Base-by-base conservation (phyloP, 2,797 vertebrate genomes). In the Echiichthys vipera region DNA sequence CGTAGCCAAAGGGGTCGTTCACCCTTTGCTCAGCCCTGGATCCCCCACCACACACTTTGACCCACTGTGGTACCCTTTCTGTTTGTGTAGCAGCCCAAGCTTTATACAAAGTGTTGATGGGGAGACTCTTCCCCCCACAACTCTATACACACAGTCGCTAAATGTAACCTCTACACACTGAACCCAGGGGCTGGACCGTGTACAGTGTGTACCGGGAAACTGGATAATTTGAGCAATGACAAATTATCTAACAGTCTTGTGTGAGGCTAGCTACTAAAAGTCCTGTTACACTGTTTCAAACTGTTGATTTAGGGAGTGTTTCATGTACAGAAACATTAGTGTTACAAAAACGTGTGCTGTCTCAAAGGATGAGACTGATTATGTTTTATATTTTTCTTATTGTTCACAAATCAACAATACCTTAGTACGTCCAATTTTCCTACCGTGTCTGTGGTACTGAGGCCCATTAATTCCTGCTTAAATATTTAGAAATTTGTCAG, bases 191-290 rank as follows among this genome's bases (percentile, higher is more conserved):
- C 9, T 71, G 46, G 7, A 17, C 57, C 18, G 59, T 65, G 53
- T 50, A 57, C 64, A 46, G 43, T 40, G 76, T 80, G 75, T 84
- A 70, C 42, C 54, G 72, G 46, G 32, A 84, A 80, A 75, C 50
- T 65, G 42, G 84, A 87, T 91, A 80, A 90, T 89, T 90, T 90
- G 77, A 84, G 65, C 66, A 47, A 25, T 36, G 51, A 59, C 77
- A 87, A 88, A 87, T 91, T 84, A 90, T 89, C 86, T 55, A 62
- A 39, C 56, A 24, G 74, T 45, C 51, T 71, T 0, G 22, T 77
- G 68, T 71, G 65, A 80, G 74, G 73, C 51, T 58, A 49, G 66
- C 77, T 32, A 59, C 54, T 76, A 63, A 2, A 72, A 43, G 20
- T 63, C 13, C 47, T 71, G 56, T 65, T 46, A n/a, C 22, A 36